Conservation (phyloP, 2,113 vertebrate species). For the Psettodes erumei region DNA sequence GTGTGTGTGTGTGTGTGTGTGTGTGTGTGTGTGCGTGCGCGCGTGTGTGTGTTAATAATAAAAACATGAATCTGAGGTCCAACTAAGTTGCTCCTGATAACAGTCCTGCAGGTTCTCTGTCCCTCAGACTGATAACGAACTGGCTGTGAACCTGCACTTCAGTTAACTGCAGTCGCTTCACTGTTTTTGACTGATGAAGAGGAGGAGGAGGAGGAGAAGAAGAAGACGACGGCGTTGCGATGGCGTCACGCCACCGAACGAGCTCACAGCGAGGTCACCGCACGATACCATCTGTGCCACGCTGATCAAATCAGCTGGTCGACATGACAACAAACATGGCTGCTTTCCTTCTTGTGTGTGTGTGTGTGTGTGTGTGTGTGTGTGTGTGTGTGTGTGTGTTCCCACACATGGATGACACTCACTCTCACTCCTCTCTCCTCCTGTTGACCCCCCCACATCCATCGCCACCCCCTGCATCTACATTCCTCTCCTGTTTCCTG, state of each 20-base stretch:
- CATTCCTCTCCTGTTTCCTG: conserved; percentile 70
- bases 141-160: not conserved
- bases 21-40: too few relatives aligned
- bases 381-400: too few relatives aligned
- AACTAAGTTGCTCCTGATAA: not conserved
- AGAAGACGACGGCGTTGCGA: too few relatives aligned
- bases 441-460: conserved; percentile 48
- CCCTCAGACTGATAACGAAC: too few relatives aligned
- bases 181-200: not conserved
- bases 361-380: too few relatives aligned
- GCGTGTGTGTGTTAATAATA: too few relatives aligned
- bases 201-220: not conserved
- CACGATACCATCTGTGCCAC: not conserved
- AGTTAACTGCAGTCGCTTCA: not conserved
- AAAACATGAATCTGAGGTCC: conserved; percentile 7
- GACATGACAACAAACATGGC: conserved; percentile 18
- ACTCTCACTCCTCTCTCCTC: conserved; percentile 30
- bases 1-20: too few relatives aligned
- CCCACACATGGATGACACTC: conserved; percentile 4
- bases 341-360: conserved; percentile 36
- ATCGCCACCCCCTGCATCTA: conserved; percentile 29
- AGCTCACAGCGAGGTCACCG: conserved; percentile 4
- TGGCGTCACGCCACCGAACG: not conserved
- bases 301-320: not conserved
- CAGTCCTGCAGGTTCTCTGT: not conserved